phyloP scores from a whole-genome alignment of 2,797 vertebrate species.

The Xyrichtys novacula region DNA sequence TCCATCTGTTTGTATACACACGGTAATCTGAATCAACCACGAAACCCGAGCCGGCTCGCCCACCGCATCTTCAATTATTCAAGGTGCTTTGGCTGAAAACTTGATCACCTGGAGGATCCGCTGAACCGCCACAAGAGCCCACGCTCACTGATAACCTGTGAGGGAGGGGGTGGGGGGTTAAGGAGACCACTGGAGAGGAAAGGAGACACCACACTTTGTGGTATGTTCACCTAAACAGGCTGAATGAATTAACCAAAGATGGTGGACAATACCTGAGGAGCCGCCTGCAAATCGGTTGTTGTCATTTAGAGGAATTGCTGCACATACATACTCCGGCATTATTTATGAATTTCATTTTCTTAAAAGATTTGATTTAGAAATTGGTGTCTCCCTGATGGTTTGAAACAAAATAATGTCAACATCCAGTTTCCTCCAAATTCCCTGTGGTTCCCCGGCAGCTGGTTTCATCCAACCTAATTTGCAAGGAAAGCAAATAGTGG shows the following conservation, averaged over 20 bases:
- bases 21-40: conserved; percentile 79
- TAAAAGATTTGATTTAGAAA: conserved; percentile 4
- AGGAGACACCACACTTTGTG: conserved; percentile 63
- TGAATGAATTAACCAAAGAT: conserved; percentile 73
- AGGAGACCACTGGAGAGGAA: conserved; percentile 68
- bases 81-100: conserved; percentile 84
- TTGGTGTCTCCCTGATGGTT: conserved; percentile 26
- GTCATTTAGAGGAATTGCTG: conserved; percentile 29
- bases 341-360: conserved; percentile 1
- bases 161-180: conserved; percentile 27
- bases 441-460: conserved; percentile 64
- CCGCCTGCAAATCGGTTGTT: conserved; percentile 28
- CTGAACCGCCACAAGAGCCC: conserved; percentile 48
- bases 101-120: conserved; percentile 79
- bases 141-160: conserved; percentile 8
- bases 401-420: conserved; percentile 49
- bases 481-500: conserved; percentile 77
- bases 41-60: conserved; percentile 81
- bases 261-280: conserved; percentile 46
- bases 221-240: conserved; percentile 72
- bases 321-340: background rate
- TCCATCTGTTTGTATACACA: conserved; percentile 76
- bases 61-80: conserved; percentile 84
- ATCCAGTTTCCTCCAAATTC: conserved; percentile 53
- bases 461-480: conserved; percentile 79